phyloP scores from a whole-genome alignment of 2,113 vertebrate species.

The Paradoxurus hermaphroditus region DNA sequence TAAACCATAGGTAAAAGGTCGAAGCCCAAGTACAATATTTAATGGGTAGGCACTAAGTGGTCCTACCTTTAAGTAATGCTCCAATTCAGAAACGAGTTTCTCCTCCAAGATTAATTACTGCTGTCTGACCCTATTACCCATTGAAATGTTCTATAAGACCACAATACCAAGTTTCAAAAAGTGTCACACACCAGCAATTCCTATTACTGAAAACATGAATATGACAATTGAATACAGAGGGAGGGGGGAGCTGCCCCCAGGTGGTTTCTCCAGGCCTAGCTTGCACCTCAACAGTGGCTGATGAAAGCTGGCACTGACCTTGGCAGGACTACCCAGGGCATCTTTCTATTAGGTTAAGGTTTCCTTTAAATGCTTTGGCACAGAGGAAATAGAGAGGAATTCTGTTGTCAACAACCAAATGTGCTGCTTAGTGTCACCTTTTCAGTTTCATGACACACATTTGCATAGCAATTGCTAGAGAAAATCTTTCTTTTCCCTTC shows the following conservation, averaged over 20 bases:
- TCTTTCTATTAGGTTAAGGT: background rate
- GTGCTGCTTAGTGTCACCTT: background rate
- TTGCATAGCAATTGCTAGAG: constrained; percentile 55
- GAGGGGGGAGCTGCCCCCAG: background rate
- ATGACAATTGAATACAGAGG: constrained; percentile 34
- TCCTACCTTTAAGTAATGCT: constrained; percentile 37
- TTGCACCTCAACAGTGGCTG: background rate
- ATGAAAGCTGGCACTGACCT: background rate
- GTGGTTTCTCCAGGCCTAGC: background rate
- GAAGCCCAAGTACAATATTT: constrained; percentile 25
- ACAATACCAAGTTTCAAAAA: constrained; percentile 57
- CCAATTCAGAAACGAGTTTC: constrained; percentile 47
- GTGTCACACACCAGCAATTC: constrained; percentile 51
- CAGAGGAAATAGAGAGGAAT: background rate
- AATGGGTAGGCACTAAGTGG: constrained; percentile 63
- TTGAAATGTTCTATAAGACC: constrained; percentile 65
- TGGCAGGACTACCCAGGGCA: background rate
- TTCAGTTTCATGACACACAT: background rate
- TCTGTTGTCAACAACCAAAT: constrained; percentile 7
- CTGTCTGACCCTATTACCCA: constrained; percentile 53
- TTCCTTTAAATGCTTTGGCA: background rate
- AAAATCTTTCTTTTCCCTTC: constrained; percentile 55
- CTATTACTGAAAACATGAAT: constrained; percentile 52
- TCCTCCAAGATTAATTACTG: constrained; percentile 66
- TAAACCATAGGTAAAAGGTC: constrained; percentile 38